Conservation (phyloP, 2,113 vertebrate species). For the cat (Felis catus) region DNA sequence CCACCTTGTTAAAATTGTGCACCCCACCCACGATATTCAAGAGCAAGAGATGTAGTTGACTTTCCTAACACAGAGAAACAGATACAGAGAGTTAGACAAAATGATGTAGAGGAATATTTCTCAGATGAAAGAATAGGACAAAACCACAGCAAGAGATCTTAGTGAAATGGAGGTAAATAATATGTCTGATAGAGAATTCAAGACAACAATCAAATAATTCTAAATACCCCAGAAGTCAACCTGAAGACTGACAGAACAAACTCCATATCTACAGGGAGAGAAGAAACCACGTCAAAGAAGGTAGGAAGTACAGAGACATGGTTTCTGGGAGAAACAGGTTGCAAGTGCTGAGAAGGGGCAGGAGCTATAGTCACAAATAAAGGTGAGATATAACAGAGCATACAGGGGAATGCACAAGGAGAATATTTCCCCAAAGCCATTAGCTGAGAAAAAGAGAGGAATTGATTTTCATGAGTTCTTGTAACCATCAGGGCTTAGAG, state of each 20-base stretch:
- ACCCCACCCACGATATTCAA: not conserved
- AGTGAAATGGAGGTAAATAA: not conserved
- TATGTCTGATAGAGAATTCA: not conserved
- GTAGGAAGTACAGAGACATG: not conserved
- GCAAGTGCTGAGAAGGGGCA: not conserved
- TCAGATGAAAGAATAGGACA: not conserved
- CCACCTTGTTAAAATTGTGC: not conserved
- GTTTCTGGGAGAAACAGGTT: not conserved
- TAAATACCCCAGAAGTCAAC: not conserved
- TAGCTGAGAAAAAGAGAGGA: not conserved
- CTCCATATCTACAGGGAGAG: not conserved
- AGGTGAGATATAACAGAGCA: not conserved
- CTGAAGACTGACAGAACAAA: not conserved
- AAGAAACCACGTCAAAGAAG: not conserved
- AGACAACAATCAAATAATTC: not conserved
- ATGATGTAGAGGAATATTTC: not conserved
- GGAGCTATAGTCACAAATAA: not conserved
- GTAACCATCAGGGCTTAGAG: not conserved
- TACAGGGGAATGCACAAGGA: not conserved
- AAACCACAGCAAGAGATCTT: not conserved
- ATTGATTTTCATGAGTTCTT: not conserved
- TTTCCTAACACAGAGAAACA: not conserved
- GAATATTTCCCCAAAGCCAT: not conserved
- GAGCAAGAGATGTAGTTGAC: not conserved
- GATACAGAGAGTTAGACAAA: not conserved